These are phyloP conservation scores for Octopus bimaculoides DNA, from an alignment of 1,140 invertebrate species.

Conservation along the genomic window DNA sequence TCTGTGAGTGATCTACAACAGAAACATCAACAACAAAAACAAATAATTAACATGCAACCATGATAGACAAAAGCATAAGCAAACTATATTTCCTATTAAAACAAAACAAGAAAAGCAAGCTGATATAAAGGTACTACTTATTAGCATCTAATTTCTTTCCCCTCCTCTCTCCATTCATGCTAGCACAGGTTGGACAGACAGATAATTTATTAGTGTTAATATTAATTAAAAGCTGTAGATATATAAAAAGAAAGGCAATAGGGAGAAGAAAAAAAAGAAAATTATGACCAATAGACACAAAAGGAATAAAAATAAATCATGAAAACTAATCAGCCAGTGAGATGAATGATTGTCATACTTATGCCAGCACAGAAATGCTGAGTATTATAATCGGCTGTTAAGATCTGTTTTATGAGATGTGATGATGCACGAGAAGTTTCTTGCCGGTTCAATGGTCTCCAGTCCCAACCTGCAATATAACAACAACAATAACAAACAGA, in stretches of 20 bases:
- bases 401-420: conserved; percentile 45
- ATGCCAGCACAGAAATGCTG: conserved; percentile 51
- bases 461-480: conserved; percentile 46
- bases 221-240: not conserved
- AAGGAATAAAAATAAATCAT: not conserved
- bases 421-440: conserved; percentile 34
- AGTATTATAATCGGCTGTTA: conserved; percentile 39
- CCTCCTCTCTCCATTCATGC: too few species aligned
- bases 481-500: not conserved
- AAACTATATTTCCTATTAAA: too few species aligned
- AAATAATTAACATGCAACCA: not conserved
- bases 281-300: not conserved
- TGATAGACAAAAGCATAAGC: too few species aligned
- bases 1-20: not conserved
- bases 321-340: not conserved
- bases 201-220: not conserved
- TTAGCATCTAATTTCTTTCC: too few species aligned
- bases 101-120: too few species aligned
- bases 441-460: conserved; percentile 39
- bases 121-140: too few species aligned
- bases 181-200: too few species aligned
- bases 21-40: not conserved
- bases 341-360: conserved; percentile 35
- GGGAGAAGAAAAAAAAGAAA: not conserved
- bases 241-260: not conserved